Base-by-base conservation (phyloP, 2,888 invertebrate genomes). In the Tetranychus truncatus region DNA sequence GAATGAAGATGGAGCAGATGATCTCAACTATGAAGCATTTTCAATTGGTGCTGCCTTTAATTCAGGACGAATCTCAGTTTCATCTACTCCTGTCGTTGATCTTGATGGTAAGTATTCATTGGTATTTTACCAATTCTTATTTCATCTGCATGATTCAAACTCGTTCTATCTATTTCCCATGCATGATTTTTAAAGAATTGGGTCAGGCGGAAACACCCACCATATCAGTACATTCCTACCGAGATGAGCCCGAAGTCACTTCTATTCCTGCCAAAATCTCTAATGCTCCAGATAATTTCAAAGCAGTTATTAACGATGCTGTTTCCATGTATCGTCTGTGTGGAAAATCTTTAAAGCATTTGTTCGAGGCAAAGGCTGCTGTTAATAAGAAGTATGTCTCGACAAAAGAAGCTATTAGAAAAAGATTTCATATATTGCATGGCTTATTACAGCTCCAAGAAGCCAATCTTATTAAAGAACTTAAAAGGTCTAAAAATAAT, bases 41-140 rank as follows among this genome's bases (percentile, higher is more conserved):
- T 69, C 69, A 11, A 24, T 69, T 69, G 69, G 69, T 69, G 11
- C 21, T 9, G 69, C 69, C 20, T 69, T 69, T 24, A 24, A 69
- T 69, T 24, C 34, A 20, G 69, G 69, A 1, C 69, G 34, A 20
- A 24, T 69, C 11, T 20, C 34, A 1, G 69, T 69, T 5, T 11
- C 34, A 11, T 18, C 69, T 6, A 69, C 69, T 69, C 69, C 69
- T 18, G 20, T 24, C 18, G 34, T 69, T 24, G 34, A 24, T 69
- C 69, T 69, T n/a, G 69, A 69, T 69, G 69, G 69, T 69, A 69
- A 69, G 20, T 21, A 24, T 1, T 69, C 11, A 1, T 69, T 20
- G 6, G 11, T 21, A 20, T 9, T 24, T 69, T 2, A 20, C 34
- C 5, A 67, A 67, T 18, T 15, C 67, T 1, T 67, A 69, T 69